Conservation (phyloP, 2,113 vertebrate species). For the Thymallus thymallus region DNA sequence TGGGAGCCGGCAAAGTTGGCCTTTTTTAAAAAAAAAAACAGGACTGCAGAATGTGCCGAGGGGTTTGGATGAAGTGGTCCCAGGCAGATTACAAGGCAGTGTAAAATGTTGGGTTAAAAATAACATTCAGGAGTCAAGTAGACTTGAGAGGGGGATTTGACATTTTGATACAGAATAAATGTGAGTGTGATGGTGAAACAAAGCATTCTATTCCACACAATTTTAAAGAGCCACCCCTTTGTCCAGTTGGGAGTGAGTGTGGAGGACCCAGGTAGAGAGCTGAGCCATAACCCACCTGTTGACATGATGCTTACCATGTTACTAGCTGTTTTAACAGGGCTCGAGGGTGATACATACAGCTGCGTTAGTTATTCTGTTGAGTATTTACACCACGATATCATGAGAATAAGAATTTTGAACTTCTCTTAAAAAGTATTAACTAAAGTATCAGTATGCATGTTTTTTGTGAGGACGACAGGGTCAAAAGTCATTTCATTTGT, state of each 20-base stretch:
- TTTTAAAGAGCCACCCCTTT: constrained; percentile 5
- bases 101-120: neutral
- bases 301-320: constrained; percentile 41
- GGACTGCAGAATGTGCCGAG: neutral
- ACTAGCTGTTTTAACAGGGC: neutral
- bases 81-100: neutral
- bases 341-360: constrained; percentile 10
- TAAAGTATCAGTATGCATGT: constrained; percentile 71
- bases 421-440: constrained; percentile 42
- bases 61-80: neutral
- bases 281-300: constrained; percentile 54
- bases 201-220: constrained; percentile 19
- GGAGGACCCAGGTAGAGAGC: constrained; percentile 43
- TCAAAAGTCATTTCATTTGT: constrained; percentile 35
- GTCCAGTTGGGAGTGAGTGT: constrained; percentile 28
- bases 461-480: constrained; percentile 42
- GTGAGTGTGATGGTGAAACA: neutral
- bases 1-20: neutral
- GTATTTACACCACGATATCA: constrained; percentile 49
- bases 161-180: neutral
- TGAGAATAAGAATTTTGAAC: constrained; percentile 27
- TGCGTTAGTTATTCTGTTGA: constrained; percentile 59
- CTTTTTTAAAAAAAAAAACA: neutral
- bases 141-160: neutral
- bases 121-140: neutral